Base-by-base conservation (phyloP, 2,797 vertebrate species). In the Intellagama lesueurii region DNA sequence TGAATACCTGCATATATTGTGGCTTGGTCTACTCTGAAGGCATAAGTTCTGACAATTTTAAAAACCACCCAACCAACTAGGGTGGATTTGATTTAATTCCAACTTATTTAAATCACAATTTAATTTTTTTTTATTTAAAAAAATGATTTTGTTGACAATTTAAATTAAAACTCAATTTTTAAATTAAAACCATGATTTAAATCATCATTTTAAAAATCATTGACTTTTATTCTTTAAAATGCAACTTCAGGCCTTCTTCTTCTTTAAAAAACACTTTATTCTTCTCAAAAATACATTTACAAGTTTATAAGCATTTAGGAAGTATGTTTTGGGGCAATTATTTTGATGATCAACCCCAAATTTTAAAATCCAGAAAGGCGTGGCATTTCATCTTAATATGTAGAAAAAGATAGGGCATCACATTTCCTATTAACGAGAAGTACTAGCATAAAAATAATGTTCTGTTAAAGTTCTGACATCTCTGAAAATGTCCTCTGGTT, bases 241-340 rank as follows among this genome's bases (percentile, higher is more conserved):
- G 52, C 52, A 56, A 14, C 52, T 56, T 56, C 40, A 40, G 40
- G 40, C 24, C 49, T 78, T 30, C 49, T 78, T 78, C 44, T 49
- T 14, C 76, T 28, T 7, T 49, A 84, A 72, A 70, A 70, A 69
- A 32, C 5, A 64, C 1, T 60, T 64, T 83, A 12, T 86, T 87
- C 56, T 72, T 14, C 81, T 60, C 2, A 64, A 56, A 88, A 92
- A 79, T 80, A 68, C 1, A 30, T 1, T 2, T 90, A 1, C 28
- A 81, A 82, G 85, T 89, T 92, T 60, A 87, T 8, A 83, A 22
- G 64, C 0, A 1, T 11, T 80, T 83, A 8, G 7, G 1, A 90
- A 86, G 0, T 72, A 85, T 91, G 30, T 82, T 84, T 90, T 87
- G 70, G 56, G 88, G 0, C 5, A 91, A 70, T 69, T 91, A 86